phyloP scores from a whole-genome alignment of 2,113 vertebrate species.

The Menidia beryllina region DNA sequence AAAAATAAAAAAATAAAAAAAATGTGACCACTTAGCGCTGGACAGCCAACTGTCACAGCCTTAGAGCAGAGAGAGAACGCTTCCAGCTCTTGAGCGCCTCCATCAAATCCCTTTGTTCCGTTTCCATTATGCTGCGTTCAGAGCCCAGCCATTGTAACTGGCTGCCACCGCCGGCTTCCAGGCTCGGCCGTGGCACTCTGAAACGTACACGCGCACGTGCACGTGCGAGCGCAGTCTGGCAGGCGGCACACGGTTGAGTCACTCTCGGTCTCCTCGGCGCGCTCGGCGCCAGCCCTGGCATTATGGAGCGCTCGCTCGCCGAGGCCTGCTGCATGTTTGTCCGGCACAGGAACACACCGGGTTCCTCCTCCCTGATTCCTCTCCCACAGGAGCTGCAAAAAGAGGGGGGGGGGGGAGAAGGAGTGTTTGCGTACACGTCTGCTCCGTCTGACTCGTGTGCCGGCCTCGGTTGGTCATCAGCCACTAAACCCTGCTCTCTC shows the following conservation, averaged over 20 bases:
- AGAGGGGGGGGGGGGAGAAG: too few species aligned
- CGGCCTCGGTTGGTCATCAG: constrained; percentile 13
- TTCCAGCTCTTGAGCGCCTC: constrained; percentile 68
- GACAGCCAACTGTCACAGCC: constrained; percentile 67
- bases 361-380: constrained; percentile 63
- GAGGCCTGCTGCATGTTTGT: constrained; percentile 47
- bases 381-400: constrained; percentile 59
- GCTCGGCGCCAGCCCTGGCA: constrained; percentile 63
- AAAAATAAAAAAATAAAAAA: constrained; percentile 68
- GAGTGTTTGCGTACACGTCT: constrained; percentile 54
- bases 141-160: constrained; percentile 63
- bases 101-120: constrained; percentile 72
- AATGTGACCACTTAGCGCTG: constrained; percentile 65
- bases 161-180: constrained; percentile 61
- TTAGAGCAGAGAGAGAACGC: constrained; percentile 63
- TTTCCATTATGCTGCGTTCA: constrained; percentile 68
- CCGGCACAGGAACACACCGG: constrained; percentile 51
- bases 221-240: constrained; percentile 58
- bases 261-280: constrained; percentile 62
- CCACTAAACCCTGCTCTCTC: constrained; percentile 15
- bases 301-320: constrained; percentile 66
- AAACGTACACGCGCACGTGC: neutral
- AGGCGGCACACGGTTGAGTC: constrained; percentile 68
- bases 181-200: constrained; percentile 35
- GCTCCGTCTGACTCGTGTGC: constrained; percentile 31